Base-by-base conservation (phyloP, 1,140 invertebrate species). In the Drosophila rhopaloa region DNA sequence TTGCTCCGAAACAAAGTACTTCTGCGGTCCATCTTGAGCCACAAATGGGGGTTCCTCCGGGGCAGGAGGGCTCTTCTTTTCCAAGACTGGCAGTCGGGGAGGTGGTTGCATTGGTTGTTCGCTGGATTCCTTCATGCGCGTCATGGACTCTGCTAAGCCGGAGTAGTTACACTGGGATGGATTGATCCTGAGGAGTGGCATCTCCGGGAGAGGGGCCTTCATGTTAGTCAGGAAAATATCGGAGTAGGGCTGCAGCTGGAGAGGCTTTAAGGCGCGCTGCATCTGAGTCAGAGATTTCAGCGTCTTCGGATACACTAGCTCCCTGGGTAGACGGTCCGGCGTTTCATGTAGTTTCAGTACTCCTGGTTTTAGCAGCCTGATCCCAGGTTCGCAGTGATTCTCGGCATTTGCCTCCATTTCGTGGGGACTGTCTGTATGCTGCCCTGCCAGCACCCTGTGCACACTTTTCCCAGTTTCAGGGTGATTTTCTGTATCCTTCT, bases 1-100 rank as follows among this genome's bases (percentile, higher is more conserved):
- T 1, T 14, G 6, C 55, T 88, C 80, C 0, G 84, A 71, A 2
- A 78, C 4, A 0, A 88, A 89, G 6, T 57, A 11, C 27, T 84
- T 88, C 8, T 76, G 51, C n/a, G 41, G 4, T 35, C 5, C 43
- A 10, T 27, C 0, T 0, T 41, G 6, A 2, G 16, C 16, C 13
- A 35, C 8, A 32, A 29, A 44, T 4, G 48, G 27, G 5, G n/a
- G 11, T 14, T 46, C 10, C 0, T 24, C 7, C 10, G 10, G 8
- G 2, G 2, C n/a, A 16, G 8, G 5, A 5, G 7, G 2, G 5
- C 9, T 4, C 5, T 32, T 54, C 5, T 14, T 11, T 5, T 43
- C 5, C 5, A 54, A 10, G 16, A 29, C 13, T 8, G 41, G 57
- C 47, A 79, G 38, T 13, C 16, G 13, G 1, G 27, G 44, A 5